A percentile compares a stretch with the other conserved stretches of the same genome.
Conservation (phyloP, 2,797 vertebrate species). For the Gambusia yucatana region DNA sequence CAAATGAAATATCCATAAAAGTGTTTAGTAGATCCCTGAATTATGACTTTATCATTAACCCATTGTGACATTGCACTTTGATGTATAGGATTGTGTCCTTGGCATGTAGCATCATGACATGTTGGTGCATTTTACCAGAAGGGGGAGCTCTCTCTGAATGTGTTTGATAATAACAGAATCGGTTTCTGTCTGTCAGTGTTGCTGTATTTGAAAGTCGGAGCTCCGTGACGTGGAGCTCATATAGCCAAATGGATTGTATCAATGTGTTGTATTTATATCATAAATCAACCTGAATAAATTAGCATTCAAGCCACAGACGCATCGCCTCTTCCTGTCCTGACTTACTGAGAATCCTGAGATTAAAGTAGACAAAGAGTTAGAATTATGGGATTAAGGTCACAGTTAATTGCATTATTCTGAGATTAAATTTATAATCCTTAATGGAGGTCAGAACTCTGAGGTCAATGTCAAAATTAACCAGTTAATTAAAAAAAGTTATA, state of each 20-base stretch:
- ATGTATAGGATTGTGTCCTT: conserved; percentile 97
- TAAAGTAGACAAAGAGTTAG: background rate
- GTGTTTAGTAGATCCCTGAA: conserved; percentile 74
- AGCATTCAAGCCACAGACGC: conserved; percentile 50
- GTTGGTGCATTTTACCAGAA: conserved; percentile 88
- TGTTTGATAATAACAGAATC: conserved; percentile 95
- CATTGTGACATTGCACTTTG: conserved; percentile 99
- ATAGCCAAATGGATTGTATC: conserved; percentile 80
- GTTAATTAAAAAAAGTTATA: no score
- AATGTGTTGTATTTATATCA: conserved; percentile 80
- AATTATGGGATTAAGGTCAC: no score
- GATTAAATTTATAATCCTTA: no score
- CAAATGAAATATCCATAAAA: conserved; percentile 81
- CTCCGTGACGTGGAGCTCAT: conserved; percentile 72
- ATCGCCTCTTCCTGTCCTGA: background rate
- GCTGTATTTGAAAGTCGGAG: conserved; percentile 74
- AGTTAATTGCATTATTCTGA: no score
- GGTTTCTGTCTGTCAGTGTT: conserved; percentile 84
- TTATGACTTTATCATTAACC: conserved; percentile 86
- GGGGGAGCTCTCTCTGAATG: conserved; percentile 89
- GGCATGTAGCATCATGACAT: conserved; percentile 96
- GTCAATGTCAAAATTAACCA: no score
- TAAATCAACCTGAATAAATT: conserved; percentile 76
- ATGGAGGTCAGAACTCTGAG: no score
- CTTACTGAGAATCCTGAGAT: background rate